Evolutionary conservation across 2,888 invertebrate genomes (phyloP), one percentile per base, ranked within the genome.

Genomic region (Lasioglossum calceatum): DNA sequence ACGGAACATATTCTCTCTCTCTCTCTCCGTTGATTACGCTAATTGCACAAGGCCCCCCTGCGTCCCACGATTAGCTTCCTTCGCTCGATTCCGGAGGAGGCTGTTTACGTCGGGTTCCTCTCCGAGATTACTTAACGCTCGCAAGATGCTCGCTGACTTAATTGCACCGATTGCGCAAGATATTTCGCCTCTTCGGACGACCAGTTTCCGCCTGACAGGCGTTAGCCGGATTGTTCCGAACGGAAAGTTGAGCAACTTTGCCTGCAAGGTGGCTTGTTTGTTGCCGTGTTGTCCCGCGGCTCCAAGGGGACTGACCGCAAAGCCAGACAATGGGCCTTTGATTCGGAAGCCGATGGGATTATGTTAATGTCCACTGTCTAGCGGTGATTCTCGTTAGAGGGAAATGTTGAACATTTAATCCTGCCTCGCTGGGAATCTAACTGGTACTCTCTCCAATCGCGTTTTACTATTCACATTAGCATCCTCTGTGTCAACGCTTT

Each of bases 21-120:
- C 50, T 50, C 54, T 23, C 0, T 54, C 54, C 42, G 74, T 70
- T 70, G 75, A 79, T 85, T 76, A 76, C 73, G 79, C 80, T 47
- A 74, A 77, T 85, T 84, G 76, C 84, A 27, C 58, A 73, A 84
- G 39, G 27, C 64, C 32, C 58, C 47, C 4, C 50, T 42, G 39
- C 42, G 16, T 77, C 73, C 42, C 47, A 42, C 47, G 71, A 77
- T 79, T 64, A 77, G 32, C 10, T 58, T 70, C 32, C 54, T 39
- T 36, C 42, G 7, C 16, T 70, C 16, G 32, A 64, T 64, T 70
- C 77, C 74, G 58, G 16, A 50, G 78, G 42, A 36, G 73, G 44
- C 44, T 16, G 36, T 54, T 54, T 10, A 10, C 54, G 54, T n/a
- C 67, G 3, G 19, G 36, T 19, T 4, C 64, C 58, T 70, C 58